Conservation (phyloP, 92 coral and sea anemone genomes). For the Epizoanthus ramosus region DNA sequence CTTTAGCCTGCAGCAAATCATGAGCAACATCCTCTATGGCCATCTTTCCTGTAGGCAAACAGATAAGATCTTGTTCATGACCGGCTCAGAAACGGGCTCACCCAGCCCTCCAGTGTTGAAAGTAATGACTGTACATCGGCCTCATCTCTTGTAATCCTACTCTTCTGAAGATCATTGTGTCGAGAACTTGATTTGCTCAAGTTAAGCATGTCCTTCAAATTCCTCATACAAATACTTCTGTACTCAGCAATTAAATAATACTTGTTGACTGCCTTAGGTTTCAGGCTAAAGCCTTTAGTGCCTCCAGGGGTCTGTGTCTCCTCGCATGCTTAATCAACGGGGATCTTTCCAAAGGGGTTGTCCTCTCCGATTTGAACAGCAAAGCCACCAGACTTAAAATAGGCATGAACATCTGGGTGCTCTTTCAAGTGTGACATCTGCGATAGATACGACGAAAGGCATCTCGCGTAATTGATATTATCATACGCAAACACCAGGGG, state of each 20-base stretch:
- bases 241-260: slow-evolving; percentile 49
- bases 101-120: slow-evolving; percentile 6
- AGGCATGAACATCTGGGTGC: slow-evolving; percentile 52
- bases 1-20: slow-evolving; percentile 56
- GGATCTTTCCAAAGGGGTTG: slow-evolving; percentile 43
- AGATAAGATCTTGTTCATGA: slow-evolving; percentile 51
- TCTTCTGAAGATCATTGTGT: slow-evolving; percentile 5
- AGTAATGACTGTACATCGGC: slow-evolving; percentile 7
- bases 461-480: slow-evolving; percentile 61
- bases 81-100: slow-evolving; percentile 9
- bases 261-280: slow-evolving; percentile 49
- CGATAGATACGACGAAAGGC: slow-evolving; percentile 59
- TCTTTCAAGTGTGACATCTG: slow-evolving; percentile 18
- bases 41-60: slow-evolving; percentile 55
- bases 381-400: slow-evolving; percentile 51
- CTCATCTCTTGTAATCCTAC: not conserved
- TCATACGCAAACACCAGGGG: slow-evolving; percentile 78
- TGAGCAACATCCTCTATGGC: slow-evolving; percentile 52
- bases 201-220: slow-evolving; percentile 36
- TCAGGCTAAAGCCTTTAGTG: slow-evolving; percentile 38
- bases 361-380: slow-evolving; percentile 32
- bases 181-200: slow-evolving; percentile 26
- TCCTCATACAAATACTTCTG: slow-evolving; percentile 42
- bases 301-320: slow-evolving; percentile 42
- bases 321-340: slow-evolving; percentile 42